Evolutionary conservation across 2,113 vertebrate species (phyloP).

Genomic region (Ciconia boyciana): DNA sequence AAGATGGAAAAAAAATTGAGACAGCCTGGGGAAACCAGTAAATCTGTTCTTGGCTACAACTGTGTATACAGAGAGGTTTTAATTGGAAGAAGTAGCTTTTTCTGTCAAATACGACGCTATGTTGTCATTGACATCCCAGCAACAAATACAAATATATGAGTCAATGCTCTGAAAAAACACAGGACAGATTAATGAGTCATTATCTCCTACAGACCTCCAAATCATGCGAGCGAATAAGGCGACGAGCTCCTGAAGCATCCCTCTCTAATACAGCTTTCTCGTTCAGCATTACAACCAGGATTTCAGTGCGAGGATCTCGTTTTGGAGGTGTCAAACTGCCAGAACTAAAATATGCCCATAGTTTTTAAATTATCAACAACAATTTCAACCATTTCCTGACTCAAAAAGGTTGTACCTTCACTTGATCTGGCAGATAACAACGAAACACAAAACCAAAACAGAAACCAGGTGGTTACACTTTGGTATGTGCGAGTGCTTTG

Average conservation of each 20-base stretch:
- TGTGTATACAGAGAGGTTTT: background rate
- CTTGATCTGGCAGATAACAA: background rate
- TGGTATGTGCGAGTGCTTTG: fast-evolving
- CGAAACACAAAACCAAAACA: background rate
- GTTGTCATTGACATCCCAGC: background rate
- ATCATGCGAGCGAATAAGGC: background rate
- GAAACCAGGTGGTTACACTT: background rate
- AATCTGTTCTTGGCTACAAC: background rate
- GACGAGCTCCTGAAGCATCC: background rate
- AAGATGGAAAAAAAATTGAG: background rate
- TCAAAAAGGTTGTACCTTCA: background rate
- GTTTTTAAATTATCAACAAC: background rate
- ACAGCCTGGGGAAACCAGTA: background rate
- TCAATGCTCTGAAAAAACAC: background rate
- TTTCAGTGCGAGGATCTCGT: background rate
- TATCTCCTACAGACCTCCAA: background rate
- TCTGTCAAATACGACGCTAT: background rate
- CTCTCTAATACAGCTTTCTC: background rate
- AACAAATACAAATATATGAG: conserved; percentile 21
- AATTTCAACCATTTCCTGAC: background rate
- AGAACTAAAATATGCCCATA: background rate
- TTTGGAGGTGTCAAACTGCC: background rate
- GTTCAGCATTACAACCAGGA: background rate
- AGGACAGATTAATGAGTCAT: background rate
- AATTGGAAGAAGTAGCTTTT: background rate